phyloP scores from a whole-genome alignment of 2,888 invertebrate genomes.

The Athalia rosae region DNA sequence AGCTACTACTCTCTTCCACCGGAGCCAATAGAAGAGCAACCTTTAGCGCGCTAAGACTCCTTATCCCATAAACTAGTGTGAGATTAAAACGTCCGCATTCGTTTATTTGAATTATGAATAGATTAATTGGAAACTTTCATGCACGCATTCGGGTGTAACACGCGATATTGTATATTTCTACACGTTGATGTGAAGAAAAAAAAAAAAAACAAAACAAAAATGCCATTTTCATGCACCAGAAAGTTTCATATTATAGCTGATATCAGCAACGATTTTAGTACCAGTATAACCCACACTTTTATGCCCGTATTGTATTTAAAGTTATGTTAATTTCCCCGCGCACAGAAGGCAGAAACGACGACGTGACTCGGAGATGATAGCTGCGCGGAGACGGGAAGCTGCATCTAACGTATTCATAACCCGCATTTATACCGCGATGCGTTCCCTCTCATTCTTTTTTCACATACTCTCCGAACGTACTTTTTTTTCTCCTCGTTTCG shows the following conservation, averaged over 20 bases:
- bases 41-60: not conserved
- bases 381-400: slow-evolving; percentile 41
- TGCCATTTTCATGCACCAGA: slow-evolving; percentile 38
- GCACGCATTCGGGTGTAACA: not conserved
- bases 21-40: slow-evolving; percentile 26
- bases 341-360: slow-evolving; percentile 47
- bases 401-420: slow-evolving; percentile 70
- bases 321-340: slow-evolving; percentile 66
- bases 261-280: slow-evolving; percentile 57
- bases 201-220: no score
- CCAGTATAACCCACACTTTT: slow-evolving; percentile 62
- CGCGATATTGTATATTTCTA: slow-evolving; percentile 44
- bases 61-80: not conserved
- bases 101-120: no score
- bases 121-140: no score
- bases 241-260: slow-evolving; percentile 45
- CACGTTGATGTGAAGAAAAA: no score
- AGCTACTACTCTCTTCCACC: slow-evolving; percentile 27
- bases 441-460: slow-evolving; percentile 18
- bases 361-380: slow-evolving; percentile 49
- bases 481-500: not conserved
- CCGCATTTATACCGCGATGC: slow-evolving; percentile 56
- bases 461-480: not conserved
- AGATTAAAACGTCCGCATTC: no score
- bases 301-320: slow-evolving; percentile 63